Percentiles rank a stretch among this genome's conserved stretches.
Conservation (phyloP, 2,113 vertebrate genomes). For the Melanerpes formicivorus region DNA sequence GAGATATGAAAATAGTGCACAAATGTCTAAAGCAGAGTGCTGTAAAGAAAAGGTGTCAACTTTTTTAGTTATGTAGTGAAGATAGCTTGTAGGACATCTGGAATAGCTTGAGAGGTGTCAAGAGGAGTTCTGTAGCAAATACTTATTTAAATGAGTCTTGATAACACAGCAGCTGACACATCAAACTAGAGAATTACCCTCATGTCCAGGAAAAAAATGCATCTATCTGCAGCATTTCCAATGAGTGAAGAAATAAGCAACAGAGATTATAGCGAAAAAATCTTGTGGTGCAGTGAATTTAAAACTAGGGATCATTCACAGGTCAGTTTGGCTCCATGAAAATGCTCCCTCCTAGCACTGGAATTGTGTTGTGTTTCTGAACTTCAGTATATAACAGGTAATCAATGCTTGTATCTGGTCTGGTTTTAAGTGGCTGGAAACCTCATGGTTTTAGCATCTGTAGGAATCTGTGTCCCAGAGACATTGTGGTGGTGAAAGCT, state of each 20-base stretch:
- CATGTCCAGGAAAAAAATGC: not conserved
- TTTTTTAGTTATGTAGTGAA: not conserved
- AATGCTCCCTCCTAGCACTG: not conserved
- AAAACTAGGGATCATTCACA: not conserved
- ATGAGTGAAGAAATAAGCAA: not conserved
- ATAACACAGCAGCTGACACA: not conserved
- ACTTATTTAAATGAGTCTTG: not conserved
- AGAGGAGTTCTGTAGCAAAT: not conserved
- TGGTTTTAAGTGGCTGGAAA: not conserved
- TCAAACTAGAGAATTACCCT: not conserved
- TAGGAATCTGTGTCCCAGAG: not conserved
- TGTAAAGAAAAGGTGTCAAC: not conserved
- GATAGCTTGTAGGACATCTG: not conserved
- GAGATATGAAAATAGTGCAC: not conserved
- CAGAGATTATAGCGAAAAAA: not conserved
- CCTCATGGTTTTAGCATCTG: not conserved
- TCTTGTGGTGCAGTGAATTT: not conserved
- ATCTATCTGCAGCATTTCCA: not conserved
- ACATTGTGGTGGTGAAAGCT: not conserved
- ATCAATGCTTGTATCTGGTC: accelerated
- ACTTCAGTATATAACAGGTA: accelerated
- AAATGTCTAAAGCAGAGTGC: not conserved
- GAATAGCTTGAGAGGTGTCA: not conserved
- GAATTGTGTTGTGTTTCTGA: not conserved
- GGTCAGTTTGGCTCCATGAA: not conserved